phyloP scores from a whole-genome alignment of 35 echinoderm and acorn worm genomes.

The Patiria miniata region DNA sequence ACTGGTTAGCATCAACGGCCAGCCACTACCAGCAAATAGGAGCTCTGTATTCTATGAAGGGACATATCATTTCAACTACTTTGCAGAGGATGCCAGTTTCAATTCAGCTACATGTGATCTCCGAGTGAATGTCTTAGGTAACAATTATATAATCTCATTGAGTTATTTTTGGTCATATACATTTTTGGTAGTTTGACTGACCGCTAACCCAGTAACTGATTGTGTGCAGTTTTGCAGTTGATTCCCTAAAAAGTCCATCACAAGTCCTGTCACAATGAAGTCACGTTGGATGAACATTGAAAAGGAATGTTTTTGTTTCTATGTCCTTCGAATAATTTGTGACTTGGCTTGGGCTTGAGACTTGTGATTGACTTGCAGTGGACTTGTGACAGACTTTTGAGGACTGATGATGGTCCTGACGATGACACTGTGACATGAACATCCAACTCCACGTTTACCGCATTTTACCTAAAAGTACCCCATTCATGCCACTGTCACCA shows the following conservation, averaged over 20 bases:
- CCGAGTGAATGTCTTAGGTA: neutral
- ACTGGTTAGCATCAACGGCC: neutral
- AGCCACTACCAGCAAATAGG: neutral
- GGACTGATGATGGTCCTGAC: too few relatives aligned
- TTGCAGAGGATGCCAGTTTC: neutral
- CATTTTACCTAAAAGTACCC: too few relatives aligned
- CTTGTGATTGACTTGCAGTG: too few relatives aligned
- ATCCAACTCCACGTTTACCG: too few relatives aligned
- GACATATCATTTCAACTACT: neutral
- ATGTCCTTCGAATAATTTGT: neutral
- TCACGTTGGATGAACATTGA: neutral
- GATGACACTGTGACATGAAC: too few relatives aligned
- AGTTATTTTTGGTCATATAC: too few relatives aligned
- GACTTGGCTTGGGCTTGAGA: neutral
- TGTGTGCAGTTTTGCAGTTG: neutral
- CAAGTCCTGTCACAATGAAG: neutral
- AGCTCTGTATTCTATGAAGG: neutral
- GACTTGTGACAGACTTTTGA: too few relatives aligned
- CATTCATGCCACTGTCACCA: too few relatives aligned
- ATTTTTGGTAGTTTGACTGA: neutral
- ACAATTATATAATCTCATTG: neutral
- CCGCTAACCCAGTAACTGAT: neutral
- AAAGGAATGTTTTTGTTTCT: neutral
- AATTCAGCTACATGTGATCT: neutral
- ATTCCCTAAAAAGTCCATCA: neutral